Percentiles rank a stretch among this genome's conserved stretches.
These are phyloP conservation scores for Bungarus multicinctus DNA, from an alignment of 2,113 vertebrate genomes.

Conservation along the genomic window DNA sequence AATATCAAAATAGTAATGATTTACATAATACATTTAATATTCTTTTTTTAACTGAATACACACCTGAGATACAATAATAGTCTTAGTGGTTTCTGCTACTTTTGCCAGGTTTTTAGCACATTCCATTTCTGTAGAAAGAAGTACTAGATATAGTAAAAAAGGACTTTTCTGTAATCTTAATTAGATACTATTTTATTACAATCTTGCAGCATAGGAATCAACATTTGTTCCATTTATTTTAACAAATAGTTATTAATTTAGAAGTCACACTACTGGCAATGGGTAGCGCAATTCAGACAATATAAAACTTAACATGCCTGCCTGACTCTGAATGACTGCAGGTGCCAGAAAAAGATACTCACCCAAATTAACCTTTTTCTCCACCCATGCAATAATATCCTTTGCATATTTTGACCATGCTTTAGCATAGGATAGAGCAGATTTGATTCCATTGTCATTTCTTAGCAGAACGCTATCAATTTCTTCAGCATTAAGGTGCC, in stretches of 20 bases:
- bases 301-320: background rate
- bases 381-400: conserved; percentile 94
- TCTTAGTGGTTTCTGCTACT: conserved; percentile 91
- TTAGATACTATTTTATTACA: conserved; percentile 34
- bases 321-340: background rate
- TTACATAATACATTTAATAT: background rate
- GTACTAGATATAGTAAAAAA: background rate
- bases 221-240: conserved; percentile 44
- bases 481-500: conserved; percentile 79
- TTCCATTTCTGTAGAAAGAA: conserved; percentile 81
- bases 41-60: conserved; percentile 34
- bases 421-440: conserved; percentile 91
- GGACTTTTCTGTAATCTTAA: conserved; percentile 23
- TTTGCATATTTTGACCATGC: conserved; percentile 97
- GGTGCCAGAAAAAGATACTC: conserved; percentile 71
- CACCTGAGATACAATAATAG: conserved; percentile 86
- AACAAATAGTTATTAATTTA: conserved; percentile 60
- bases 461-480: conserved; percentile 84
- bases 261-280: conserved; percentile 68
- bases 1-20: background rate
- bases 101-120: conserved; percentile 90
- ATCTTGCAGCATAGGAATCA: conserved; percentile 54
- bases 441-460: conserved; percentile 86
- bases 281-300: conserved; percentile 64
- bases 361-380: conserved; percentile 91